phyloP scores from a whole-genome alignment of 2,113 vertebrate genomes.

The Sander vitreus region DNA sequence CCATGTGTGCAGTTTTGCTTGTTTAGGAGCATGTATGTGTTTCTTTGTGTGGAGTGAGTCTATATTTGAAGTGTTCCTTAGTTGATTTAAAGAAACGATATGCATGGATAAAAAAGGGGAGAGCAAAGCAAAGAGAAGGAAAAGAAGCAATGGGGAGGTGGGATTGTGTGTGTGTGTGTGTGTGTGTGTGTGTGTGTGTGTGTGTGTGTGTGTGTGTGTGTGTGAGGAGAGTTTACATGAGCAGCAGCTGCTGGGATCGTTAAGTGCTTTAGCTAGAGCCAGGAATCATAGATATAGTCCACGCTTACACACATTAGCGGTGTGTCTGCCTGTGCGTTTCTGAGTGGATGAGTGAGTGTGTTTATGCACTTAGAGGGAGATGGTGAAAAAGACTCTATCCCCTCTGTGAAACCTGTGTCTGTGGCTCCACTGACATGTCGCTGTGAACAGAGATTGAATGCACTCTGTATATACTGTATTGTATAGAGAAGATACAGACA shows the following conservation, averaged over 20 bases:
- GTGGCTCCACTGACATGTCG: constrained; percentile 2
- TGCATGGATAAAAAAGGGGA: constrained; percentile 7
- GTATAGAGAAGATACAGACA: background rate
- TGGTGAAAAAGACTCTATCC: constrained; percentile 46
- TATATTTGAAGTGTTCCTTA: background rate
- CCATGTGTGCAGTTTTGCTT: background rate
- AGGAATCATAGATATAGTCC: constrained; percentile 50
- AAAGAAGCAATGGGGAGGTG: constrained; percentile 24
- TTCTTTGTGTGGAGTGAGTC: constrained; percentile 3
- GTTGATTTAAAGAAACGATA: background rate
- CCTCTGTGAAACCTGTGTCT: constrained; percentile 31
- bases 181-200: constrained; percentile 18
- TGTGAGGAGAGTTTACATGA: constrained; percentile 72
- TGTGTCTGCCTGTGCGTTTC: constrained; percentile 35
- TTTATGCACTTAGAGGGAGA: constrained; percentile 56
- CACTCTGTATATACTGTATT: background rate
- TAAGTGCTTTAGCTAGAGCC: constrained; percentile 68
- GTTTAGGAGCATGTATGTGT: constrained; percentile 7
- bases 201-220: constrained; percentile 12
- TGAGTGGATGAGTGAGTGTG: constrained; percentile 44
- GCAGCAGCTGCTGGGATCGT: constrained; percentile 82
- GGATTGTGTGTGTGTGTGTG: constrained; percentile 31
- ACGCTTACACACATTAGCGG: constrained; percentile 43
- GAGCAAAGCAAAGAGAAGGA: constrained; percentile 20
- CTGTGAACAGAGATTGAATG: constrained; percentile 8